phyloP scores from a whole-genome alignment of 2,797 vertebrate species.

The Diplodus puntazzo region DNA sequence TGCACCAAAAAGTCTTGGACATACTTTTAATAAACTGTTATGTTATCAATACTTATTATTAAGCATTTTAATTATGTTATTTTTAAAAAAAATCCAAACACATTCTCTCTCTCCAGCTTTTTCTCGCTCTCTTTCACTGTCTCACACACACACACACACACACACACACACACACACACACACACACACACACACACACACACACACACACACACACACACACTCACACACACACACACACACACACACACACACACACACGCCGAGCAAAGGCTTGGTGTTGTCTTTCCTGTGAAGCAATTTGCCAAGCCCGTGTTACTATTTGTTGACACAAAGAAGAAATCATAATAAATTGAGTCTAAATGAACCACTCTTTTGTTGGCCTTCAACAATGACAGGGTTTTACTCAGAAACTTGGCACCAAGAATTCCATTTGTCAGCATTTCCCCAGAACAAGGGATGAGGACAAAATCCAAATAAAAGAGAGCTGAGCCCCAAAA shows the following conservation, averaged over 20 bases:
- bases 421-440: slow-evolving; percentile 71
- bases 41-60: background rate
- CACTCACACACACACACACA: background rate
- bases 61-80: background rate
- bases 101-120: background rate
- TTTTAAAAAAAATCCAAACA: too few relatives aligned
- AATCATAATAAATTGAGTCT: slow-evolving; percentile 73
- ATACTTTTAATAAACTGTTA: background rate
- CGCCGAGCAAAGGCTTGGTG: slow-evolving; percentile 31
- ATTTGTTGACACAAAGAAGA: slow-evolving; percentile 73
- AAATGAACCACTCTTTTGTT: slow-evolving; percentile 75
- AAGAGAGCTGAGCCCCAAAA: slow-evolving; percentile 69
- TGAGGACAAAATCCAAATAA: slow-evolving; percentile 75
- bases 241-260: background rate
- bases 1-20: background rate
- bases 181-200: too few relatives aligned
- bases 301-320: slow-evolving; percentile 59
- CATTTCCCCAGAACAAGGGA: slow-evolving; percentile 69
- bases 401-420: slow-evolving; percentile 73
- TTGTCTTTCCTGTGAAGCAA: slow-evolving; percentile 51
- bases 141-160: too few relatives aligned
- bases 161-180: too few relatives aligned
- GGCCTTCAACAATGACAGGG: slow-evolving; percentile 73
- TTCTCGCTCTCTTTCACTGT: background rate
- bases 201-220: background rate